phyloP scores from a whole-genome alignment of 2,888 invertebrate genomes.

The Tenodera sinensis region DNA sequence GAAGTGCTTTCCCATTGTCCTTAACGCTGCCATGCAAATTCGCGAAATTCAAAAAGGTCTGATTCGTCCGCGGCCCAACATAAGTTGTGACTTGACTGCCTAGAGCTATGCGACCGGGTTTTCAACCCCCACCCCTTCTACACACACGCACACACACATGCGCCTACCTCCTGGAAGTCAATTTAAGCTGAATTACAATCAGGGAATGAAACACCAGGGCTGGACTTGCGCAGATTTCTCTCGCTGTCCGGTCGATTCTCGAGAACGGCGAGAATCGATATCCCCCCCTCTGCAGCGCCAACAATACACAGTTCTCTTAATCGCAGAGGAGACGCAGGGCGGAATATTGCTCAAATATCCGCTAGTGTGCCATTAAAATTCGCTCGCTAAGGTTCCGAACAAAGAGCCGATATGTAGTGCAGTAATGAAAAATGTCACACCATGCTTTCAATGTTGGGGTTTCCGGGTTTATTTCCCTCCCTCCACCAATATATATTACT shows the following conservation, averaged over 20 bases:
- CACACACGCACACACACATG: not conserved
- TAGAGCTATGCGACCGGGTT: not conserved
- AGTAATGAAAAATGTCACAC: not conserved
- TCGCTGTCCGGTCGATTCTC: not conserved
- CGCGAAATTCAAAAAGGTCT: not conserved
- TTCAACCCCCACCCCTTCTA: not conserved
- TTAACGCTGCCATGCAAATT: not conserved
- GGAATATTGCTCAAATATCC: not conserved
- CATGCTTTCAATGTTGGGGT: not conserved
- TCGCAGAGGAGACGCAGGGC: not conserved
- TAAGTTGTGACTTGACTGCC: not conserved
- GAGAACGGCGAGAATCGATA: not conserved
- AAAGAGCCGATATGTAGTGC: not conserved
- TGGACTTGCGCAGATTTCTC: not conserved
- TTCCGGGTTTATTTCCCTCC: not conserved
- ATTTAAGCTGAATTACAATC: slow-evolving; percentile 10
- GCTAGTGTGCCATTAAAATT: not conserved
- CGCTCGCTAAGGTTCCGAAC: not conserved
- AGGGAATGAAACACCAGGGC: not conserved
- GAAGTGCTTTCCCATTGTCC: too few species aligned
- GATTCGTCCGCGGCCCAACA: not conserved
- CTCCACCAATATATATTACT: not conserved
- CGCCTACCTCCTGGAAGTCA: not conserved
- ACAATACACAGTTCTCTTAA: not conserved
- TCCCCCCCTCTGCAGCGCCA: not conserved